Evolutionary conservation across 2,888 invertebrate species (phyloP).

Genomic region (Tiliacea aurago): DNA sequence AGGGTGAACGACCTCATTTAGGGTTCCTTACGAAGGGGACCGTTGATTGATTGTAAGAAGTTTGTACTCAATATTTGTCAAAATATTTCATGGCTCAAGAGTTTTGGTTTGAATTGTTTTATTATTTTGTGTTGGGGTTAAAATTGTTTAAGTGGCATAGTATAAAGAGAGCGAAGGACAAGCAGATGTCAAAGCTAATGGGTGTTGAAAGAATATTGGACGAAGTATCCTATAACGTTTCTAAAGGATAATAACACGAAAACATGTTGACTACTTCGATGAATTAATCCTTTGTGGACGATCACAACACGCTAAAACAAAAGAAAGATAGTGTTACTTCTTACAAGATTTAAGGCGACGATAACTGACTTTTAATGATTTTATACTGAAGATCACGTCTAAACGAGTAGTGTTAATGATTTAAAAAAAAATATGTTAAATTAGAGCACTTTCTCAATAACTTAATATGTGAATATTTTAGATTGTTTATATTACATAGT

Average conservation of each 20-base stretch:
- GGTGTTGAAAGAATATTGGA: neutral
- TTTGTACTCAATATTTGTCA: slow-evolving; percentile 84
- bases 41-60: slow-evolving; percentile 81
- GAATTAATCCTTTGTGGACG: neutral
- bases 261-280: neutral
- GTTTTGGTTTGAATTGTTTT: slow-evolving; percentile 65
- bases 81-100: slow-evolving; percentile 81
- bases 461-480: too few species aligned
- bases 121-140: slow-evolving; percentile 24
- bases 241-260: neutral
- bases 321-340: neutral
- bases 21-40: slow-evolving; percentile 63
- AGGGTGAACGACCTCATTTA: slow-evolving; percentile 83
- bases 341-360: slow-evolving; percentile 1
- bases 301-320: neutral
- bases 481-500: too few species aligned
- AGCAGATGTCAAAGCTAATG: neutral
- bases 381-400: too few species aligned
- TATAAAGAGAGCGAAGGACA: neutral
- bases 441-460: too few species aligned
- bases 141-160: neutral
- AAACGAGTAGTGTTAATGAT: too few species aligned
- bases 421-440: too few species aligned
- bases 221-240: neutral
- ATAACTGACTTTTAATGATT: too few species aligned